Conservation (phyloP, 2,888 invertebrate species). For the Patella pellucida region DNA sequence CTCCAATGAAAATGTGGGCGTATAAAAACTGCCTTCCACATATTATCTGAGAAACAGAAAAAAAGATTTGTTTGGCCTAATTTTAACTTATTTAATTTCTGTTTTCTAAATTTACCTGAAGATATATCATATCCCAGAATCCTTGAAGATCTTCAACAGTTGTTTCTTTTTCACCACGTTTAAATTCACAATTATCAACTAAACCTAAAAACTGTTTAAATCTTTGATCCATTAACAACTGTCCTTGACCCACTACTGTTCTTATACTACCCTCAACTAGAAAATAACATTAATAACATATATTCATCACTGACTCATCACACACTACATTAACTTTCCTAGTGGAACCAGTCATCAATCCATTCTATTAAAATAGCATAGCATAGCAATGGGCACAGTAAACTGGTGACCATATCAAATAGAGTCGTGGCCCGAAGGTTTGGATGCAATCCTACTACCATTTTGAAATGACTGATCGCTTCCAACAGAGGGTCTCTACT, state of each 20-base stretch:
- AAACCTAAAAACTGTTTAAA: conserved; percentile 72
- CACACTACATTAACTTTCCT: too few relatives aligned
- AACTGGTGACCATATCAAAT: neutral
- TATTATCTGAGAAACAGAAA: too few relatives aligned
- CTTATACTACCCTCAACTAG: conserved; percentile 69
- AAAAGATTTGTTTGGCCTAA: too few relatives aligned
- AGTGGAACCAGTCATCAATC: too few relatives aligned
- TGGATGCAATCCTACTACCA: neutral
- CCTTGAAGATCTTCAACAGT: conserved; percentile 71
- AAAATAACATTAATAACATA: conserved; percentile 15
- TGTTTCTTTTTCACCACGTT: conserved; percentile 69
- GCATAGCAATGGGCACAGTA: too few relatives aligned
- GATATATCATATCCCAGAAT: conserved; percentile 73
- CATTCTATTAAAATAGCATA: neutral
- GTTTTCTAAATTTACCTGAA: conserved; percentile 61
- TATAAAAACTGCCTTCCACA: too few relatives aligned
- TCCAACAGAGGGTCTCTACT: too few relatives aligned
- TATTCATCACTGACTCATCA: too few relatives aligned
- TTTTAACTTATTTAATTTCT: too few relatives aligned
- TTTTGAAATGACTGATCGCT: neutral
- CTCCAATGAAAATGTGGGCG: too few relatives aligned
- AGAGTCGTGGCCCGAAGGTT: neutral
- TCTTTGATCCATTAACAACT: conserved; percentile 71
- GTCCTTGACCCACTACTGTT: conserved; percentile 69
- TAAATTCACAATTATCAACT: conserved; percentile 71